Conservation (phyloP, 1,140 invertebrate genomes). For the Spodoptera frugiperda region DNA sequence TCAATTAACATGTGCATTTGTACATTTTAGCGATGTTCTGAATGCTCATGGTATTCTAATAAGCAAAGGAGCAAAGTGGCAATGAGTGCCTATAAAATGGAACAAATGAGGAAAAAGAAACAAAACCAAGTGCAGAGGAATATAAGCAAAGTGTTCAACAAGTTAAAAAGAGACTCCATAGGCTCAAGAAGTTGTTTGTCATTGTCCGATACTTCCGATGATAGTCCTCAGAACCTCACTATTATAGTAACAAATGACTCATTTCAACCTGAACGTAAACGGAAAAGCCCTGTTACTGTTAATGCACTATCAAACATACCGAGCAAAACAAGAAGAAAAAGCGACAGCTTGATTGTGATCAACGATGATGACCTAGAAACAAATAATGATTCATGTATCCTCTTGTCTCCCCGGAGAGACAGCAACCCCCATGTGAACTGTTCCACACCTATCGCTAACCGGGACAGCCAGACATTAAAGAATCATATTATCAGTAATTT, state of each 20-base stretch:
- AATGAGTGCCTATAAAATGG: slow-evolving; percentile 50
- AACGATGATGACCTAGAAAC: slow-evolving; percentile 59
- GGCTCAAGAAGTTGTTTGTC: background rate
- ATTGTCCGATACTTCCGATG: background rate
- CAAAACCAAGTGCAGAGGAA: slow-evolving; percentile 49
- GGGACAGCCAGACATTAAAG: slow-evolving; percentile 39
- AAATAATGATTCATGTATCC: slow-evolving; percentile 47
- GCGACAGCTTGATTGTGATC: slow-evolving; percentile 54
- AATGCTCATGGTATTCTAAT: slow-evolving; percentile 21
- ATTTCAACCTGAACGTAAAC: background rate
- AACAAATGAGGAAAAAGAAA: slow-evolving; percentile 45
- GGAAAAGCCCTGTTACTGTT: background rate
- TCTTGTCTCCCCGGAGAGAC: background rate
- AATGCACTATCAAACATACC: background rate
- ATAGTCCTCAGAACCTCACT: background rate
- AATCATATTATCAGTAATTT: slow-evolving; percentile 46
- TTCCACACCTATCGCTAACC: slow-evolving; percentile 40
- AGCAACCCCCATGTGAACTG: slow-evolving; percentile 17
- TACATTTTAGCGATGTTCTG: slow-evolving; percentile 40
- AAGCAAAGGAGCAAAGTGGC: slow-evolving; percentile 6
- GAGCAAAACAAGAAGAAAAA: slow-evolving; percentile 46
- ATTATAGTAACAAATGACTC: slow-evolving; percentile 22
- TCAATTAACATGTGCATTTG: background rate
- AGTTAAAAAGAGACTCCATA: slow-evolving; percentile 43
- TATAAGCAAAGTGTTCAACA: slow-evolving; percentile 58